Percentiles rank a stretch among this genome's conserved stretches.
phyloP scores from a whole-genome alignment of 2,113 vertebrate genomes.

The Speoplatyrhinus poulsoni region DNA sequence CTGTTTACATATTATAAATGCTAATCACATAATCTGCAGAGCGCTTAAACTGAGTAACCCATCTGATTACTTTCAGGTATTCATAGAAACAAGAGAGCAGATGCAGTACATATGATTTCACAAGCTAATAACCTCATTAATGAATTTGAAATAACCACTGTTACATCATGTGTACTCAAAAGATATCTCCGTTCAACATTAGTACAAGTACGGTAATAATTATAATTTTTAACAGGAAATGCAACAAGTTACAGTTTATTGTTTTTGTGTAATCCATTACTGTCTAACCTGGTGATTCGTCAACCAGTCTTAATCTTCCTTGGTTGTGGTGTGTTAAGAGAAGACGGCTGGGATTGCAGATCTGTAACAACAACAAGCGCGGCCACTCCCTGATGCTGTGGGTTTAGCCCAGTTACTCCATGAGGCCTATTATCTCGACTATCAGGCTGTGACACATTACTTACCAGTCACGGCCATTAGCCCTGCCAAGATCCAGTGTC shows the following conservation, averaged over 20 bases:
- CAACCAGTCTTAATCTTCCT: constrained; percentile 50
- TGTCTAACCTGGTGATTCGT: constrained; percentile 12
- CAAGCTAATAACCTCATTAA: neutral
- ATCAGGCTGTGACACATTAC: constrained; percentile 47
- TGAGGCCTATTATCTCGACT: constrained; percentile 33
- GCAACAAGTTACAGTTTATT: constrained; percentile 2
- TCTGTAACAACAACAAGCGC: constrained; percentile 60
- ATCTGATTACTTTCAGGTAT: neutral
- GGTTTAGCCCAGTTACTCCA: constrained; percentile 42
- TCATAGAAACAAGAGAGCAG: neutral
- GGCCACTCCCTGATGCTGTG: constrained; percentile 59
- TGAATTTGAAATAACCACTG: too few species aligned
- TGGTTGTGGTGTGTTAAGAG: constrained; percentile 48
- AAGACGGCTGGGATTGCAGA: constrained; percentile 53
- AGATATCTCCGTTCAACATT: too few species aligned
- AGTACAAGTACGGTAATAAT: too few species aligned
- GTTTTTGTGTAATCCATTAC: constrained; percentile 16
- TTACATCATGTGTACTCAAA: too few species aligned
- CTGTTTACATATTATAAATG: neutral
- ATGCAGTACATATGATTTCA: too few species aligned
- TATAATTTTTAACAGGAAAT: neutral
- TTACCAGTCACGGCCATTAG: constrained; percentile 60
- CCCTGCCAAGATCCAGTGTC: constrained; percentile 59
- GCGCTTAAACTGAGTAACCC: neutral
- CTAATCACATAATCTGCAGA: neutral